Evolutionary conservation across 2,888 invertebrate species (phyloP).

Genomic region (Pocota personata): DNA sequence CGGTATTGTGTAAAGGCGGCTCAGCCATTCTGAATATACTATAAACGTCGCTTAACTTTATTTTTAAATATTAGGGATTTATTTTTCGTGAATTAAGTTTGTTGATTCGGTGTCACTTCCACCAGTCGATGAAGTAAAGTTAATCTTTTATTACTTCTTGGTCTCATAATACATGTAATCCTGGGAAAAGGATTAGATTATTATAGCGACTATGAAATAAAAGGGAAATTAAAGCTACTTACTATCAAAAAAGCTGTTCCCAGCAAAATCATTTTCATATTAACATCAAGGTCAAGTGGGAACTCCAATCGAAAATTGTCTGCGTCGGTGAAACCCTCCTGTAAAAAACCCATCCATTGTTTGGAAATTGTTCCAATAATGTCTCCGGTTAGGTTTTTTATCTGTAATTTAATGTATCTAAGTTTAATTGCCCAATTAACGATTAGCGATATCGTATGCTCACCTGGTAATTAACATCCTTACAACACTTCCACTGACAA

Average conservation of each 20-base stretch:
- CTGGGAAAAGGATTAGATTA: not conserved
- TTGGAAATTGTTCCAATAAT: constrained; percentile 20
- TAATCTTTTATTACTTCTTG: too few species aligned
- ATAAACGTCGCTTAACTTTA: too few species aligned
- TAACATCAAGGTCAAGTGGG: not conserved
- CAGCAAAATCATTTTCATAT: constrained; percentile 29
- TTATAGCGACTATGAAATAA: not conserved
- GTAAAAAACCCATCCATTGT: constrained; percentile 28
- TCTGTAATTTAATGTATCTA: not conserved
- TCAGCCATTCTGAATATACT: too few species aligned
- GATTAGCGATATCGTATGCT: not conserved
- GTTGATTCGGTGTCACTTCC: too few species aligned
- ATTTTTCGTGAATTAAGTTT: too few species aligned
- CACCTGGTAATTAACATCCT: constrained; percentile 10
- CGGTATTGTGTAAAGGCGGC: too few species aligned
- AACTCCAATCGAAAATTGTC: constrained; percentile 35
- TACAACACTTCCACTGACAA: constrained; percentile 6
- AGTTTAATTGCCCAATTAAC: too few species aligned
- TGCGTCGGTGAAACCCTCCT: constrained; percentile 37
- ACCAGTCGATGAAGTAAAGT: too few species aligned
- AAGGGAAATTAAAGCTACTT: not conserved
- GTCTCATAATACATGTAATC: constrained; percentile 23
- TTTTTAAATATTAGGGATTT: too few species aligned
- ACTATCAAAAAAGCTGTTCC: constrained; percentile 33
- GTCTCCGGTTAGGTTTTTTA: not conserved